Percentiles rank a stretch among this genome's conserved stretches.
Conservation (phyloP, 2,797 vertebrate genomes). For the Malacoraja senta region DNA sequence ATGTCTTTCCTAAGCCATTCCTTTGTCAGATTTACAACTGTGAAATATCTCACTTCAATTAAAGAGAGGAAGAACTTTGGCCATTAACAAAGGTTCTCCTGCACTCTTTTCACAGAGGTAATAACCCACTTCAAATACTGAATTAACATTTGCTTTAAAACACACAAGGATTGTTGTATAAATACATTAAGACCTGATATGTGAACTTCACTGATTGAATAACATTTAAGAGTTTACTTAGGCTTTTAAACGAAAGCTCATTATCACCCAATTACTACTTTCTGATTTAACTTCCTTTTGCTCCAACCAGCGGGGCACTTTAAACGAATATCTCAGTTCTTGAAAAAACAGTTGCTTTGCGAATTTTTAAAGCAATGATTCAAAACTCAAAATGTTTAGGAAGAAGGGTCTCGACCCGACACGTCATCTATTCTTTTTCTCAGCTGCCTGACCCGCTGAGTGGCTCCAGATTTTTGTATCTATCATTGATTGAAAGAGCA, state of each 20-base stretch:
- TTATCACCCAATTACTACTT: slow-evolving; percentile 1
- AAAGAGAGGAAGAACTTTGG: neutral
- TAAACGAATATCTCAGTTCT: no score
- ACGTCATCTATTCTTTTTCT: no score
- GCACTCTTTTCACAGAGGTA: neutral
- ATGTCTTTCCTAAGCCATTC: neutral
- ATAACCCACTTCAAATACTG: neutral
- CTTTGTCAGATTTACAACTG: neutral
- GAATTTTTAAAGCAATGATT: neutral
- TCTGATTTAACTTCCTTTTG: neutral
- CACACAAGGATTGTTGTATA: neutral
- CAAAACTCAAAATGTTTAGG: no score
- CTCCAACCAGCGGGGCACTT: neutral
- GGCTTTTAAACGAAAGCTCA: neutral
- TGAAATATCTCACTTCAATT: neutral
- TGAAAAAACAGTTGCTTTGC: neutral
- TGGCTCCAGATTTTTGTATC: no score
- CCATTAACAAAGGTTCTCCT: neutral
- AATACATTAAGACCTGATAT: neutral
- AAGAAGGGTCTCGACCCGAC: no score
- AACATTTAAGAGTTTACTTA: neutral
- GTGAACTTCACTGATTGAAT: neutral
- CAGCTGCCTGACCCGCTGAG: no score
- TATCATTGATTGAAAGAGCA: neutral
- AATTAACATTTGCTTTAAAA: neutral